Evolutionary conservation across 1,140 invertebrate genomes (phyloP).

Genomic region (Pachypeltis micranthus): DNA sequence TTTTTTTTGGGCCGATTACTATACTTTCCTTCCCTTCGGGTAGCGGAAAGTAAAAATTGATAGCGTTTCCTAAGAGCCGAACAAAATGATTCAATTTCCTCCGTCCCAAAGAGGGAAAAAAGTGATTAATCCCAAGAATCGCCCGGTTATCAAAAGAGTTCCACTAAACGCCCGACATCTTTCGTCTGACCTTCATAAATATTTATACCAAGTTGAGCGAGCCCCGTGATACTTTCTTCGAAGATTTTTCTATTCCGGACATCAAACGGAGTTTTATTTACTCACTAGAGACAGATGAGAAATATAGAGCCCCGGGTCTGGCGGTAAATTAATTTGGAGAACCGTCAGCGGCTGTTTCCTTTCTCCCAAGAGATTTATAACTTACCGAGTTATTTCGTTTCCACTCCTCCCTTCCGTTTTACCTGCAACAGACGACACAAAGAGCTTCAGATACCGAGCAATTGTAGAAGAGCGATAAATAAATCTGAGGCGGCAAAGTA

Average conservation of each 20-base stretch:
- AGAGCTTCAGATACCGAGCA: too few relatives aligned
- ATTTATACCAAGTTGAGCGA: background rate
- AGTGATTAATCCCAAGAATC: too few relatives aligned
- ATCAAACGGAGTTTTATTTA: conserved; percentile 1
- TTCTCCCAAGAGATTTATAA: background rate
- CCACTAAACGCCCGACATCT: too few relatives aligned
- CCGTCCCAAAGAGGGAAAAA: too few relatives aligned
- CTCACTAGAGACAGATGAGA: background rate
- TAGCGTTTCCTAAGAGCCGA: too few relatives aligned
- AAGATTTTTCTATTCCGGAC: background rate
- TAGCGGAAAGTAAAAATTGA: too few relatives aligned
- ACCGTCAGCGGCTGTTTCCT: background rate
- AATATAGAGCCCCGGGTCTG: background rate
- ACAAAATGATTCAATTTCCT: too few relatives aligned
- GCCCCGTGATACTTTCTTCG: background rate
- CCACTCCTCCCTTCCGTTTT: background rate
- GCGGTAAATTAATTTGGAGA: conserved; percentile 9
- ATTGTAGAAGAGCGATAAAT: too few relatives aligned
- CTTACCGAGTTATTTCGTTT: background rate
- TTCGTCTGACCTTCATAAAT: conserved; percentile 2
- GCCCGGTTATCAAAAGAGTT: too few relatives aligned
- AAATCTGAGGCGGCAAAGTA: too few relatives aligned
- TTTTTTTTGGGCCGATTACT: too few relatives aligned
- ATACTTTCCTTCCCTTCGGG: too few relatives aligned
- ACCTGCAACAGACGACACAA: background rate